A percentile compares a stretch with the other conserved stretches of the same genome.
phyloP scores from a whole-genome alignment of 1,140 invertebrate genomes.

The Drosophila suzukii region DNA sequence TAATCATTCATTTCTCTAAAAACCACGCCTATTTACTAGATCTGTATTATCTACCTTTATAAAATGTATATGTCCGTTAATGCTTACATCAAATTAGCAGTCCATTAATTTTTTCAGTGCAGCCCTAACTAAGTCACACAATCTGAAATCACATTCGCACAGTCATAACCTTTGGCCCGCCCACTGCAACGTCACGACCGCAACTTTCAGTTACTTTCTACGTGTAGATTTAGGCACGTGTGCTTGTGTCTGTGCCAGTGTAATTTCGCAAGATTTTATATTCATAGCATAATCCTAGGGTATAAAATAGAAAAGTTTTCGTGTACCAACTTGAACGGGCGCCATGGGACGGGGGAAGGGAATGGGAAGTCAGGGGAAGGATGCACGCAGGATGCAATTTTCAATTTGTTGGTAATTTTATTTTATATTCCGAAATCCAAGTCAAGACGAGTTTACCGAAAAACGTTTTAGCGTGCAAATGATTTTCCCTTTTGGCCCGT shows the following conservation, averaged over 20 bases:
- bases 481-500: slow-evolving; percentile 73
- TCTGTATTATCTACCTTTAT: too few relatives aligned
- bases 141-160: slow-evolving; percentile 45
- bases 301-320: slow-evolving; percentile 80
- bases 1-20: too few relatives aligned
- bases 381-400: slow-evolving; percentile 79
- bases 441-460: slow-evolving; percentile 81
- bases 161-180: slow-evolving; percentile 67
- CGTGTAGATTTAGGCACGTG: slow-evolving; percentile 38
- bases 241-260: slow-evolving; percentile 45
- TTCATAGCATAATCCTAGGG: slow-evolving; percentile 79
- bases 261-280: slow-evolving; percentile 80
- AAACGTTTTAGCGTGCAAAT: slow-evolving; percentile 82
- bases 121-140: slow-evolving; percentile 50
- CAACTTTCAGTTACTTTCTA: slow-evolving; percentile 67
- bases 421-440: slow-evolving; percentile 81
- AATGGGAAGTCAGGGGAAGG: slow-evolving; percentile 1
- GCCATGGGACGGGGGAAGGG: not conserved
- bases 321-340: slow-evolving; percentile 39
- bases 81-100: not conserved
- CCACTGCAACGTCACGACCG: slow-evolving; percentile 61
- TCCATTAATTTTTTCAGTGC: slow-evolving; percentile 53
- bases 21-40: too few relatives aligned
- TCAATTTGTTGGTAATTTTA: slow-evolving; percentile 82
- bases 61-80: too few relatives aligned